Percentiles rank a stretch among this genome's conserved stretches.
Evolutionary conservation across 1,140 invertebrate genomes (phyloP).

Genomic region (Homarus americanus): DNA sequence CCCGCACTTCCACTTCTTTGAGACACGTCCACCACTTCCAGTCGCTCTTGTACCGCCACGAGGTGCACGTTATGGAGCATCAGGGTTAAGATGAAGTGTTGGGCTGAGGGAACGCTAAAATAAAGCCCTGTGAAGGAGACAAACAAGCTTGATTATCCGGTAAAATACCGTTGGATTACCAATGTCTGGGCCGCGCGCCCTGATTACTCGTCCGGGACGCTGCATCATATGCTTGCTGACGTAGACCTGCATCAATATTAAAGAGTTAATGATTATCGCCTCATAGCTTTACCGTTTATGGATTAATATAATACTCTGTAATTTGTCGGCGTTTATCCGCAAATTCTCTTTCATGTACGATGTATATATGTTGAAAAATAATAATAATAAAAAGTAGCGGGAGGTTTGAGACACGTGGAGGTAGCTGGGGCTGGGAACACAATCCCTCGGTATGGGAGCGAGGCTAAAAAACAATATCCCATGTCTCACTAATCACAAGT

Average conservation of each 20-base stretch:
- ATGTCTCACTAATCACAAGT: constrained; percentile 42
- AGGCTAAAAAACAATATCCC: constrained; percentile 50
- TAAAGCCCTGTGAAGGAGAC: background rate
- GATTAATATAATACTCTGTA: too few relatives aligned
- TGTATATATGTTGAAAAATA: too few relatives aligned
- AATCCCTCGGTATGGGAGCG: background rate
- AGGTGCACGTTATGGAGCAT: too few relatives aligned
- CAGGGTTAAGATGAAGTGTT: background rate
- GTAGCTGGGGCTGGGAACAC: background rate
- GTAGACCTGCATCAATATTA: too few relatives aligned
- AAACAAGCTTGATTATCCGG: constrained; percentile 3
- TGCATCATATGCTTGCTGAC: background rate
- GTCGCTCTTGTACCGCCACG: too few relatives aligned
- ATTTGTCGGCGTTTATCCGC: too few relatives aligned
- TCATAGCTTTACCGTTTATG: too few relatives aligned
- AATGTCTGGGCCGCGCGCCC: background rate
- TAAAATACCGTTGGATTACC: constrained; percentile 8
- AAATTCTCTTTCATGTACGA: too few relatives aligned
- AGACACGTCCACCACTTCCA: too few relatives aligned
- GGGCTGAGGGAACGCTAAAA: background rate
- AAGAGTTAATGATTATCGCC: too few relatives aligned
- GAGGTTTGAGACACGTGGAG: background rate
- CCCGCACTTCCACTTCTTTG: too few relatives aligned
- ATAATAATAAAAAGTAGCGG: too few relatives aligned
- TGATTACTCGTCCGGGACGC: background rate